A percentile compares a stretch with the other conserved stretches of the same genome.
These are phyloP conservation scores for Nomada goodeniana DNA, from an alignment of 2,888 invertebrate species.

Conservation along the genomic window DNA sequence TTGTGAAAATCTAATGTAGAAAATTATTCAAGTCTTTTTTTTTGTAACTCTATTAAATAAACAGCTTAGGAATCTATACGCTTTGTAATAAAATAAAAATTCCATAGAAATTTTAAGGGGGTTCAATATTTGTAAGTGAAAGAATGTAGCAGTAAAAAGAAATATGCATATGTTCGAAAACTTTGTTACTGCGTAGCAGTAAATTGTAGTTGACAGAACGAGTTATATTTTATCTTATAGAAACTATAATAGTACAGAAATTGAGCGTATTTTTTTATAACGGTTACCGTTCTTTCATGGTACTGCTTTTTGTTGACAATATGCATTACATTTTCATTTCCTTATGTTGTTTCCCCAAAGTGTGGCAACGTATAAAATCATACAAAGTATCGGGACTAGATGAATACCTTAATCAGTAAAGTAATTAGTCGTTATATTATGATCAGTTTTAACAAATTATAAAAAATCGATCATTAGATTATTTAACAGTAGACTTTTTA, in stretches of 20 bases:
- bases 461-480: constrained; percentile 67
- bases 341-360: constrained; percentile 62
- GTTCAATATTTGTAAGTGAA: constrained; percentile 23
- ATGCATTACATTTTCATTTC: constrained; percentile 43
- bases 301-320: constrained; percentile 42
- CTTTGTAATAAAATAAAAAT: background rate
- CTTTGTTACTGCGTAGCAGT: constrained; percentile 33
- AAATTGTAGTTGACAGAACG: constrained; percentile 39
- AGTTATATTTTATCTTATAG: constrained; percentile 54
- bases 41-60: constrained; percentile 30
- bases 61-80: constrained; percentile 14
- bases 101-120: background rate
- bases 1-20: constrained; percentile 34
- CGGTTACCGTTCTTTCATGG: constrained; percentile 47
- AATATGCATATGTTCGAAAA: constrained; percentile 26
- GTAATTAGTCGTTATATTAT: constrained; percentile 70
- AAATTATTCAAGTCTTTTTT: constrained; percentile 29
- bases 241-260: constrained; percentile 61
- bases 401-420: constrained; percentile 73
- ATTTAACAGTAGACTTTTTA: constrained; percentile 65
- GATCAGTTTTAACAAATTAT: constrained; percentile 71
- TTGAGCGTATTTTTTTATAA: constrained; percentile 62
- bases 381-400: constrained; percentile 78
- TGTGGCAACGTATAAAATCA: constrained; percentile 74
- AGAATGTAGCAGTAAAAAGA: constrained; percentile 24